Evolutionary conservation across 2,888 invertebrate genomes (phyloP).

Genomic region (Pammene aurita): DNA sequence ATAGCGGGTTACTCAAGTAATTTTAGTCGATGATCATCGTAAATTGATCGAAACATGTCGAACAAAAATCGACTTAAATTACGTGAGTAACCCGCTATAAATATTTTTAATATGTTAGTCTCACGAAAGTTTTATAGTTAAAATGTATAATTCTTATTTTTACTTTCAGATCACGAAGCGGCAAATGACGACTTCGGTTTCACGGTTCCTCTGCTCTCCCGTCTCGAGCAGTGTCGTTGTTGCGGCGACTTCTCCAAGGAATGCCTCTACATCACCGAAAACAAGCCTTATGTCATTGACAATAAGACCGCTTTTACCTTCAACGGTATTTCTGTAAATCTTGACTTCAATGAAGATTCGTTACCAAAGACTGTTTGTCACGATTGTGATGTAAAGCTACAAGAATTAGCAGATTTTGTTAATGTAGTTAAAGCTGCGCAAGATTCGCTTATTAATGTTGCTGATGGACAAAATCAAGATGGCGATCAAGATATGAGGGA

Average conservation of each 20-base stretch:
- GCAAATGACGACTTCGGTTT: neutral
- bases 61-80: too few species aligned
- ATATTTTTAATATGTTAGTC: too few species aligned
- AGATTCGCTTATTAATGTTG: slow-evolving; percentile 4
- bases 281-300: neutral
- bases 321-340: neutral
- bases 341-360: slow-evolving; percentile 1
- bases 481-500: neutral
- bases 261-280: neutral
- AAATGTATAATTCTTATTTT: too few species aligned
- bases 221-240: slow-evolving; percentile 9
- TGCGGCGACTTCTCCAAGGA: slow-evolving; percentile 11
- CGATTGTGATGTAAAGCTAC: slow-evolving; percentile 8
- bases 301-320: neutral
- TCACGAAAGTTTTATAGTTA: too few species aligned
- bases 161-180: neutral
- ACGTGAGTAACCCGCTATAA: too few species aligned
- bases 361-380: neutral
- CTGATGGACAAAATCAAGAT: neutral
- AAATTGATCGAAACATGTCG: too few species aligned
- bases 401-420: neutral
- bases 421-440: slow-evolving; percentile 6
- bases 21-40: too few species aligned
- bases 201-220: neutral
- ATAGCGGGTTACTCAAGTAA: too few species aligned